These are phyloP conservation scores for Xiphorhynchus elegans DNA, from an alignment of 2,113 vertebrate genomes.

Conservation along the genomic window DNA sequence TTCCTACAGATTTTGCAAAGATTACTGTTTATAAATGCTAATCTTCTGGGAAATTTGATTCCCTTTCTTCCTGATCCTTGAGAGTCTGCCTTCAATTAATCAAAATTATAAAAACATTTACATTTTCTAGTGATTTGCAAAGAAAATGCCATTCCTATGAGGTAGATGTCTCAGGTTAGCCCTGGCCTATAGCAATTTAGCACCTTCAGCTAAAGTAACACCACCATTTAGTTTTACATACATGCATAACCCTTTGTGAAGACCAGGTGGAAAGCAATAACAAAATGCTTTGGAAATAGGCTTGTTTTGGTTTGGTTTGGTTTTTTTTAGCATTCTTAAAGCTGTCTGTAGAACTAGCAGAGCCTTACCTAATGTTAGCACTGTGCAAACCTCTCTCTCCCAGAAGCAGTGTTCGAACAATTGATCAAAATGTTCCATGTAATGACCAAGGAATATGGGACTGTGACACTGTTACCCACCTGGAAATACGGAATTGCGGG, in stretches of 20 bases:
- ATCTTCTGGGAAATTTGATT: neutral
- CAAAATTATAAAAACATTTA: neutral
- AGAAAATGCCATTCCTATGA: neutral
- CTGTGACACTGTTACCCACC: neutral
- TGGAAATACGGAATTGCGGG: fast-evolving
- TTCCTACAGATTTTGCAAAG: neutral
- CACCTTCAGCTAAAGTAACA: neutral
- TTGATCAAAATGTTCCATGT: neutral
- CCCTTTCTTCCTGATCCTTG: neutral
- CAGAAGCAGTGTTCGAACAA: neutral
- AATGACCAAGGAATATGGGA: neutral
- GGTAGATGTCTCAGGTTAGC: neutral
- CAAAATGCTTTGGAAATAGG: neutral
- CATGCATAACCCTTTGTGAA: neutral
- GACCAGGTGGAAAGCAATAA: neutral
- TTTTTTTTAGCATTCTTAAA: neutral
- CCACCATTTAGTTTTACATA: neutral
- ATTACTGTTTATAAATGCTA: neutral
- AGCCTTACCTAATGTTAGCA: neutral
- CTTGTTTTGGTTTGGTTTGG: neutral
- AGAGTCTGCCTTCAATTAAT: neutral
- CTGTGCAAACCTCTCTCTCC: neutral
- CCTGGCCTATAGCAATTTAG: neutral
- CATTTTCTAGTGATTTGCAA: neutral
- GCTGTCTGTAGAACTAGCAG: neutral